phyloP scores from a whole-genome alignment of 2,888 invertebrate species.

The Rosalia funebris region DNA sequence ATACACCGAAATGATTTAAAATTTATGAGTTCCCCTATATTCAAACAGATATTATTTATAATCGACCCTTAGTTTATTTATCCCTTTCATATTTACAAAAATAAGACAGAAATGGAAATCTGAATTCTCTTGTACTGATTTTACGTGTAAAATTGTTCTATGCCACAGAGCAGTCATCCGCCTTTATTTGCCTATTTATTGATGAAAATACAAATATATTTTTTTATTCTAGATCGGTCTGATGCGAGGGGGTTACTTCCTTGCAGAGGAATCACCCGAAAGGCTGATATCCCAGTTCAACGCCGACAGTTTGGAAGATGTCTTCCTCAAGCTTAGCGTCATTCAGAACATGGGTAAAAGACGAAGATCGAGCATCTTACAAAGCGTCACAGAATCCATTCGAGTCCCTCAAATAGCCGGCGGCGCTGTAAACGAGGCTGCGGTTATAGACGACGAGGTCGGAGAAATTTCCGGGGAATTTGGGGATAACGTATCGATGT shows the following conservation, averaged over 20 bases:
- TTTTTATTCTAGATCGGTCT: conserved; percentile 75
- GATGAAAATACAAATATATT: too few species aligned
- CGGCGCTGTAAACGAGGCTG: conserved; percentile 68
- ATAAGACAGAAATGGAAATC: too few species aligned
- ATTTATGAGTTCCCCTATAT: too few species aligned
- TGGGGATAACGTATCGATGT: conserved; percentile 85
- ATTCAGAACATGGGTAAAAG: conserved; percentile 85
- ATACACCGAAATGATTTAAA: too few species aligned
- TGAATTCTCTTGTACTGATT: too few species aligned
- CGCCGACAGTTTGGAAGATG: conserved; percentile 80
- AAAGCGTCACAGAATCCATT: conserved; percentile 77
- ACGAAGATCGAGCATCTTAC: conserved; percentile 81
- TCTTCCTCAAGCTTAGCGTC: conserved; percentile 82
- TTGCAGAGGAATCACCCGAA: conserved; percentile 86
- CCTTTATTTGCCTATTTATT: too few species aligned
- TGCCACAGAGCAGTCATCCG: too few species aligned
- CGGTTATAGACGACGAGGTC: conserved; percentile 73
- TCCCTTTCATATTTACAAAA: too few species aligned
- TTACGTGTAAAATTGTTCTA: too few species aligned
- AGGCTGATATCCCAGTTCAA: conserved; percentile 77
- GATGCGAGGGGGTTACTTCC: conserved; percentile 83
- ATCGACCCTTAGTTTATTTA: too few species aligned
- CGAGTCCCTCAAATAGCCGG: conserved; percentile 69
- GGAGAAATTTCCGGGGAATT: conserved; percentile 88
- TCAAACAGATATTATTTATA: too few species aligned